These are phyloP conservation scores for Aricia artaxerxes DNA, from an alignment of 2,888 invertebrate genomes.

Conservation along the genomic window DNA sequence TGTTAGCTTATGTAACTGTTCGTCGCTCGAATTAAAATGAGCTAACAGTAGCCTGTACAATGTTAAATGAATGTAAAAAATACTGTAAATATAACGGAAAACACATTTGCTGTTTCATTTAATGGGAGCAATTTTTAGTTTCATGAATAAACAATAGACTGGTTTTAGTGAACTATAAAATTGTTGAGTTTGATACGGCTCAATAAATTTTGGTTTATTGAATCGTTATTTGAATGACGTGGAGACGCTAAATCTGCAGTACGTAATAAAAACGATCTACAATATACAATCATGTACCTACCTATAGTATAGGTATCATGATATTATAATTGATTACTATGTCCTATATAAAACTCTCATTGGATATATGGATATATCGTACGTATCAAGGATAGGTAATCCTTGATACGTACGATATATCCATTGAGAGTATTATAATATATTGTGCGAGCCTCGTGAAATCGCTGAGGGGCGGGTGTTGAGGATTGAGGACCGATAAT, in stretches of 20 bases:
- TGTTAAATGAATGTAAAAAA: conserved; percentile 80
- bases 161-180: conserved; percentile 49
- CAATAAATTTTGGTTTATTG: conserved; percentile 43
- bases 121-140: conserved; percentile 53
- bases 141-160: conserved; percentile 44
- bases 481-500: too few relatives aligned
- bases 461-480: too few relatives aligned
- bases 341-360: too few relatives aligned
- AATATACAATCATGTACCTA: too few relatives aligned
- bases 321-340: too few relatives aligned
- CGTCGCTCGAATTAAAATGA: conserved; percentile 81
- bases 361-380: too few relatives aligned
- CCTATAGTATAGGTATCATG: too few relatives aligned
- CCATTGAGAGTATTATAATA: too few relatives aligned
- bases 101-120: conserved; percentile 71
- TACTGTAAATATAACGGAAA: conserved; percentile 76
- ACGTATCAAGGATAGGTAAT: too few relatives aligned
- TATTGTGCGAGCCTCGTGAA: too few relatives aligned
- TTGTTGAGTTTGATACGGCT: conserved; percentile 45
- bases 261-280: neutral
- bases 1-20: conserved; percentile 80
- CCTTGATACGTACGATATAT: too few relatives aligned
- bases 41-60: conserved; percentile 79
- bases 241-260: conserved; percentile 5
- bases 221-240: conserved; percentile 33